Base-by-base conservation (phyloP, 1,140 invertebrate genomes). In the Drosophila elegans region DNA sequence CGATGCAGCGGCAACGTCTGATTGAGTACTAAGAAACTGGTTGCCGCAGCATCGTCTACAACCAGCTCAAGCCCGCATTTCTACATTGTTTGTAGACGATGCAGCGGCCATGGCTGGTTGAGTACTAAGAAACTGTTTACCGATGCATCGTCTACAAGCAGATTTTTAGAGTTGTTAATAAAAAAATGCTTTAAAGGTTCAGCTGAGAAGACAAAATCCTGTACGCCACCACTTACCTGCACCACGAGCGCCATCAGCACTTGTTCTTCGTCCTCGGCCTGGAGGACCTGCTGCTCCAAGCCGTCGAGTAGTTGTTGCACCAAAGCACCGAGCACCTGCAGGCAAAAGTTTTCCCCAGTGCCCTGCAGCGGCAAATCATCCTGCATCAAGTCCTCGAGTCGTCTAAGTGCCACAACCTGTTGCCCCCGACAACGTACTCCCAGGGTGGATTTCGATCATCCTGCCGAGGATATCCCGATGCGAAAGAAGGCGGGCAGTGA, bases 391-490 rank as follows among this genome's bases (percentile, higher is more conserved):
- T 25, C 49, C 0, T 39, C 59, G 3, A 11, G 16, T 13, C 57
- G 62, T 9, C n/a, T 48, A 10, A n/a, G n/a, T 7, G 32, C 49
- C 12, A 44, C 78, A 1, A 1, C 36, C 4, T 3, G 57, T n/a
- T 25, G 21, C 21, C 42, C 67, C 1, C 61, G 77, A 6, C 73
- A 51, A 1, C 80, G 68, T 7, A 44, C 64, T 0, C 45, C 80
- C 2, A 59, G 51, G 1, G 84, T 84, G 32, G 84, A 88, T 39
- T 88, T 88, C 25, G 59, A 55, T 6, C 49, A 84, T 74, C 73
- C 84, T 1, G 76, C 63, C 2, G n/a, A 32, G n/a, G 61, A 63
- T 13, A 39, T 13, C 13, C 13, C 16, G n/a, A 32, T 56, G 34
- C 61, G 48, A 11, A 16, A 36, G 2, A 5, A 4, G 3, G 38